Evolutionary conservation across 2,113 vertebrate genomes (phyloP).

Genomic region (Dermatemys mawii): DNA sequence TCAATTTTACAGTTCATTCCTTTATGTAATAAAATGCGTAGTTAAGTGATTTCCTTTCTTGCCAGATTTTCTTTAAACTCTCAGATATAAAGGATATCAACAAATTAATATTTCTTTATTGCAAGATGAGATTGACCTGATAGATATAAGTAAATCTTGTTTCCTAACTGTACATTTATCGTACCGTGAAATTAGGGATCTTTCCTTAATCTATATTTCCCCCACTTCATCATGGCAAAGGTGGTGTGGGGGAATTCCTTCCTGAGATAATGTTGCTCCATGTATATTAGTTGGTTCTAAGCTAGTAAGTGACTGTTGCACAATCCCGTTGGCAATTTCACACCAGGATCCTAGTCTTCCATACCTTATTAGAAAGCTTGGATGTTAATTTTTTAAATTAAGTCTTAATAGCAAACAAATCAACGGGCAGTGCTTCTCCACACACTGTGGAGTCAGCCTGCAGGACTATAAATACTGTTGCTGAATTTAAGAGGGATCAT

Average conservation of each 20-base stretch:
- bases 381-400: conserved; percentile 38
- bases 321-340: neutral
- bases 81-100: neutral
- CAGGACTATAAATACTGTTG: neutral
- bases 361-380: conserved; percentile 4
- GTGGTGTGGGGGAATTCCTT: neutral
- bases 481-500: neutral
- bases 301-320: neutral
- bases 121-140: conserved; percentile 44
- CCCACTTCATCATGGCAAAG: neutral
- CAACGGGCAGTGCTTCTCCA: conserved; percentile 25
- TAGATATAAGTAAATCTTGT: conserved; percentile 13
- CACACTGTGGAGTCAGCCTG: conserved; percentile 34
- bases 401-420: neutral
- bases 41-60: conserved; percentile 33
- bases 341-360: neutral
- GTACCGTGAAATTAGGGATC: neutral
- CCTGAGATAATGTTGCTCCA: neutral
- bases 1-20: conserved; percentile 43
- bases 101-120: conserved; percentile 49
- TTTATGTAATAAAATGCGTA: conserved; percentile 39
- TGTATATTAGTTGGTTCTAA: neutral
- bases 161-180: conserved; percentile 6
- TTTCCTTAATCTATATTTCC: neutral
- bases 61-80: conserved; percentile 35